Evolutionary conservation across 2,888 invertebrate species (phyloP).

Genomic region (Epinotia ramella): DNA sequence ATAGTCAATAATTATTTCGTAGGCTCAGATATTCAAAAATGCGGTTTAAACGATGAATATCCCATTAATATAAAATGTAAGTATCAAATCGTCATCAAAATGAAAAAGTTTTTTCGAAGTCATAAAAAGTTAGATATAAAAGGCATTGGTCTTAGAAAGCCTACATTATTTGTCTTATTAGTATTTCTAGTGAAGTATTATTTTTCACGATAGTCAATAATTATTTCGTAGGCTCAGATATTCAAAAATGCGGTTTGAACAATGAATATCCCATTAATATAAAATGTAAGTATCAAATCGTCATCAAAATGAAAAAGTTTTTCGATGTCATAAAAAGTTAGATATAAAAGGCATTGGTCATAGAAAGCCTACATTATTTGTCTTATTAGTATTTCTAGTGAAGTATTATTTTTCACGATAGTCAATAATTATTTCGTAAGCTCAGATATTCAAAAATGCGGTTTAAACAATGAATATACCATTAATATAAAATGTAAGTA

Average conservation of each 20-base stretch:
- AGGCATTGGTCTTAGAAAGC: no score
- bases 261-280: no score
- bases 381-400: not conserved
- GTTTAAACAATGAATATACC: no score
- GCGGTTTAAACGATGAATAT: no score
- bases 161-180: not conserved
- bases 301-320: not conserved
- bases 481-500: no score
- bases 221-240: not conserved
- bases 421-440: not conserved
- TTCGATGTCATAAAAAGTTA: not conserved
- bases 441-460: not conserved
- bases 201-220: not conserved
- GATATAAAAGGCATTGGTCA: no score
- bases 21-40: not conserved
- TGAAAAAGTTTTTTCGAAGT: not conserved
- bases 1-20: not conserved
- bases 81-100: not conserved
- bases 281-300: not conserved
- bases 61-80: no score
- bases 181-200: not conserved
- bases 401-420: not conserved
- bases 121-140: not conserved
- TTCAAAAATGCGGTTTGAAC: no score
- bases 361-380: no score